Percentiles rank a stretch among this genome's conserved stretches.
Conservation (phyloP, 2,888 invertebrate genomes). For the Cerastis rubricosa region DNA sequence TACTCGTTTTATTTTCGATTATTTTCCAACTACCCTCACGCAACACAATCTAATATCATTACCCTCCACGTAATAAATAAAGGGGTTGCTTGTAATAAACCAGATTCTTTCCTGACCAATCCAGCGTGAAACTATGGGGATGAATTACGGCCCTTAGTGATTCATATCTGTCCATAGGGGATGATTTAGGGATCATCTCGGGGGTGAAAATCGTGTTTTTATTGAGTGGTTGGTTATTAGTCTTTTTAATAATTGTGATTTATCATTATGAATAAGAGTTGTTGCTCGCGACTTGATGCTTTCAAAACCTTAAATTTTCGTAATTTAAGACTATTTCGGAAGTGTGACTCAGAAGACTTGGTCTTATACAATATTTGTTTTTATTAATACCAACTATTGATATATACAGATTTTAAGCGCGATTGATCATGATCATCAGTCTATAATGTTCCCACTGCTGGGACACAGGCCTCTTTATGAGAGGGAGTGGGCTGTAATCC, state of each 20-base stretch:
- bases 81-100: slow-evolving; percentile 62
- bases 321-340: background rate
- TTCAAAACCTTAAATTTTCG: slow-evolving; percentile 1
- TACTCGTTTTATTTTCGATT: slow-evolving; percentile 12
- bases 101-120: slow-evolving; percentile 72
- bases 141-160: slow-evolving; percentile 73
- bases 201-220: slow-evolving; percentile 49
- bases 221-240: slow-evolving; percentile 50
- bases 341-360: background rate
- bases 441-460: too few relatives aligned
- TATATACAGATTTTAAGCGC: too few relatives aligned
- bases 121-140: slow-evolving; percentile 75
- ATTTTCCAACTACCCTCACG: slow-evolving; percentile 27
- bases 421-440: too few relatives aligned
- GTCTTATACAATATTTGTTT: background rate
- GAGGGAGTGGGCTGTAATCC: too few relatives aligned
- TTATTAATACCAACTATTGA: too few relatives aligned
- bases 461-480: too few relatives aligned
- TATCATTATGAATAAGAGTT: background rate
- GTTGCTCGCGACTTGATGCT: background rate
- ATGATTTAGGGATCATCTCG: slow-evolving; percentile 40
- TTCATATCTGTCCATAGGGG: slow-evolving; percentile 65
- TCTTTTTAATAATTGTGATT: slow-evolving; percentile 26
- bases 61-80: slow-evolving; percentile 53
- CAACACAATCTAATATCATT: slow-evolving; percentile 26